These are phyloP conservation scores for Neolamprologus cancellatus DNA, from an alignment of 2,113 vertebrate genomes.

Conservation along the genomic window DNA sequence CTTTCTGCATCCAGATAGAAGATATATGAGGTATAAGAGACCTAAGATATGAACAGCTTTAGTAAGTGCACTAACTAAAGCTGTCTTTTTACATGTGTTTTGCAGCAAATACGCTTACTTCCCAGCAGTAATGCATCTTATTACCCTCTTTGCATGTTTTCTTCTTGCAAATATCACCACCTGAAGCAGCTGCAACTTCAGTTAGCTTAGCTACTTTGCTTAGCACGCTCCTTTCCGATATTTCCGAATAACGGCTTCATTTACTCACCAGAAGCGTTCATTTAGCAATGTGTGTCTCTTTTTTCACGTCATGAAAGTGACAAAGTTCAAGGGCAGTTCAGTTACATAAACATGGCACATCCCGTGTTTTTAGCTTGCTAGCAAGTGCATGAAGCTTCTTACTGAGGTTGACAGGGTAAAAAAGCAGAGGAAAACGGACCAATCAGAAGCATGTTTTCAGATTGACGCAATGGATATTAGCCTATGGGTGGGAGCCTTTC, in stretches of 20 bases:
- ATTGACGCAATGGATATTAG: neutral
- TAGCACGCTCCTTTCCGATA: neutral
- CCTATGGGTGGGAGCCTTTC: neutral
- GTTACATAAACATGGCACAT: neutral
- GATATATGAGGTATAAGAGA: neutral
- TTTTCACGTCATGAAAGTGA: neutral
- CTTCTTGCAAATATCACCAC: neutral
- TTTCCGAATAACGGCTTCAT: neutral
- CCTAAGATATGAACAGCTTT: neutral
- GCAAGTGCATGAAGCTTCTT: neutral
- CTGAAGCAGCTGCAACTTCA: neutral
- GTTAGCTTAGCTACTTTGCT: neutral
- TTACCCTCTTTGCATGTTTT: neutral
- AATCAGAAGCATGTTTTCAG: neutral
- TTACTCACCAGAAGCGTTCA: neutral
- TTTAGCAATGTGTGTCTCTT: neutral
- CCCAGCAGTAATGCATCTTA: neutral
- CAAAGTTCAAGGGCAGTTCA: neutral
- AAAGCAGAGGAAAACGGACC: neutral
- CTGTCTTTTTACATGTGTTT: neutral
- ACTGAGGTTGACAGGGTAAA: neutral
- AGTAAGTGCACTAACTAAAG: neutral
- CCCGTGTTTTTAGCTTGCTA: neutral
- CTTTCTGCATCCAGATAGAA: neutral
- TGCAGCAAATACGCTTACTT: neutral